These are phyloP conservation scores for Dermatophagoides farinae DNA, from an alignment of 1,140 invertebrate species.

Conservation along the genomic window DNA sequence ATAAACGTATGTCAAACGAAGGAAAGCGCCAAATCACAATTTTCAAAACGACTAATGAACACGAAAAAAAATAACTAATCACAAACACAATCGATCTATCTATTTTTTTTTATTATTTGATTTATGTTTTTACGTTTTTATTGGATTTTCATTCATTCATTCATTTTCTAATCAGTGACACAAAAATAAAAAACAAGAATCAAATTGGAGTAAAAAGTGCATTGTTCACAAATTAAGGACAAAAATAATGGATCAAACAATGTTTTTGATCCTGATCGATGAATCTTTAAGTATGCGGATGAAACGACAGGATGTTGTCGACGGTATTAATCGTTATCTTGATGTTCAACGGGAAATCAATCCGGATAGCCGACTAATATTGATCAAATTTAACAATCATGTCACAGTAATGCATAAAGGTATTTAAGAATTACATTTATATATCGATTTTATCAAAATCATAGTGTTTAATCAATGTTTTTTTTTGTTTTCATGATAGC, in stretches of 20 bases:
- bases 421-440: not conserved
- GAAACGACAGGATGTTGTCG: not conserved
- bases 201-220: not conserved
- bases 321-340: conserved; percentile 6
- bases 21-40: no score
- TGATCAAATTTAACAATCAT: conserved; percentile 7
- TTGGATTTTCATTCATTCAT: not conserved
- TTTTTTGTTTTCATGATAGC: not conserved
- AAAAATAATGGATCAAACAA: not conserved
- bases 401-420: conserved; percentile 5
- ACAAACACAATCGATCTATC: no score
- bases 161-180: not conserved
- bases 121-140: not conserved
- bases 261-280: conserved; percentile 5
- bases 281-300: conserved; percentile 7
- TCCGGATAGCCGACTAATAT: not conserved
- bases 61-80: no score
- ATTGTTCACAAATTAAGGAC: not conserved
- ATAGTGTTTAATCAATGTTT: not conserved
- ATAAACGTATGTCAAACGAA: no score
- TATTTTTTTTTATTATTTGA: no score
- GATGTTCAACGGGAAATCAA: not conserved
- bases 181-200: not conserved
- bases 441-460: not conserved
- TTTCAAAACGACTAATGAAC: no score